phyloP scores from a whole-genome alignment of 2,113 vertebrate species.

The Atlantisia rogersi region DNA sequence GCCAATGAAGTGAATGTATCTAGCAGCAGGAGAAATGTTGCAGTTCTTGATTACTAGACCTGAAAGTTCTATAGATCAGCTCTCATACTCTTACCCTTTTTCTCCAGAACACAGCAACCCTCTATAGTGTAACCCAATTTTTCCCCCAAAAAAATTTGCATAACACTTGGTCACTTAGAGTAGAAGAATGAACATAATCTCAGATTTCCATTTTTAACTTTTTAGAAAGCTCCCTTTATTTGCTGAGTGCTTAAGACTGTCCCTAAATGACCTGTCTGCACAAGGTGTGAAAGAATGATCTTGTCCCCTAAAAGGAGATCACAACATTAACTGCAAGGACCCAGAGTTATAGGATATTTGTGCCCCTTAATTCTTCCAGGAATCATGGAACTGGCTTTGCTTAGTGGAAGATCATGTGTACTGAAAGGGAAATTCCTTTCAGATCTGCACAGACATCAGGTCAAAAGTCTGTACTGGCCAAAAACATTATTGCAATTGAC shows the following conservation, averaged over 20 bases:
- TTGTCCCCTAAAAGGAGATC: background rate
- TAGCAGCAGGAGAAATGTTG: background rate
- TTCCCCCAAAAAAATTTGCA: background rate
- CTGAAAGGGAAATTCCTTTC: slow-evolving; percentile 34
- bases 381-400: slow-evolving; percentile 23
- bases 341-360: background rate
- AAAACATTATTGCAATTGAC: background rate
- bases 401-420: background rate
- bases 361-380: slow-evolving; percentile 12
- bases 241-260: background rate
- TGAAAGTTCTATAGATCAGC: background rate
- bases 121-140: background rate
- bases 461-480: background rate
- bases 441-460: background rate
- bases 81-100: background rate
- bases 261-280: background rate
- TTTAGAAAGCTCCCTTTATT: background rate
- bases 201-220: slow-evolving; percentile 19
- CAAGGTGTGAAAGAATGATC: background rate
- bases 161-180: background rate
- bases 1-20: background rate
- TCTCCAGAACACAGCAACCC: background rate
- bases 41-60: background rate
- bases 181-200: background rate
- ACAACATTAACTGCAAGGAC: background rate